These are phyloP conservation scores for Trachelus stipa DNA, from an alignment of 2,888 invertebrate species.

Conservation along the genomic window DNA sequence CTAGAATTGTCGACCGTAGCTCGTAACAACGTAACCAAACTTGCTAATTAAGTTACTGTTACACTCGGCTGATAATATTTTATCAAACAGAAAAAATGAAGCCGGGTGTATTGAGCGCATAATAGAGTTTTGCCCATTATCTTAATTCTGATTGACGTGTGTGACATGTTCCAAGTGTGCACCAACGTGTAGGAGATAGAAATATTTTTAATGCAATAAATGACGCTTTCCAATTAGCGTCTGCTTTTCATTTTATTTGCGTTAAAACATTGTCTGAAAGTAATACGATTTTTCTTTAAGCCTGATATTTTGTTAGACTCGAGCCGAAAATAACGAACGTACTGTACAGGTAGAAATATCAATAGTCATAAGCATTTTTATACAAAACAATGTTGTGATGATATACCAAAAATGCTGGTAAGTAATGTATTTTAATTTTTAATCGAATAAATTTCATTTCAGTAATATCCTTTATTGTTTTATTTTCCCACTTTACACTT, in stretches of 20 bases:
- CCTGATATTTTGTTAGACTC: neutral
- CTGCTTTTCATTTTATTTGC: neutral
- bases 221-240: neutral
- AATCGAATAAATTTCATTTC: conserved; percentile 55
- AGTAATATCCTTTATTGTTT: conserved; percentile 20
- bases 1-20: neutral
- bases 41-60: neutral
- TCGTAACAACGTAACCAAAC: neutral
- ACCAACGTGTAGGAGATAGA: neutral
- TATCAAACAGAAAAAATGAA: neutral
- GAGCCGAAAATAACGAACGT: conserved; percentile 2
- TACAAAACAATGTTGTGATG: conserved; percentile 47
- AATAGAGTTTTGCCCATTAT: neutral
- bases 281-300: neutral
- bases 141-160: neutral
- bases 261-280: neutral
- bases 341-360: conserved; percentile 9
- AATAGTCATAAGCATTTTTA: conserved; percentile 49
- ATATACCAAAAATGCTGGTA: conserved; percentile 46
- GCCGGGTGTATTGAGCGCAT: neutral
- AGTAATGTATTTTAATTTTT: conserved; percentile 54
- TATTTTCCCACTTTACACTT: neutral
- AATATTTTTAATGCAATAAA: neutral
- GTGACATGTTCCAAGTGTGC: neutral
- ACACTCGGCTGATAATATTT: neutral